Conservation (phyloP, 2,113 vertebrate species). For the Pao palembangensis region DNA sequence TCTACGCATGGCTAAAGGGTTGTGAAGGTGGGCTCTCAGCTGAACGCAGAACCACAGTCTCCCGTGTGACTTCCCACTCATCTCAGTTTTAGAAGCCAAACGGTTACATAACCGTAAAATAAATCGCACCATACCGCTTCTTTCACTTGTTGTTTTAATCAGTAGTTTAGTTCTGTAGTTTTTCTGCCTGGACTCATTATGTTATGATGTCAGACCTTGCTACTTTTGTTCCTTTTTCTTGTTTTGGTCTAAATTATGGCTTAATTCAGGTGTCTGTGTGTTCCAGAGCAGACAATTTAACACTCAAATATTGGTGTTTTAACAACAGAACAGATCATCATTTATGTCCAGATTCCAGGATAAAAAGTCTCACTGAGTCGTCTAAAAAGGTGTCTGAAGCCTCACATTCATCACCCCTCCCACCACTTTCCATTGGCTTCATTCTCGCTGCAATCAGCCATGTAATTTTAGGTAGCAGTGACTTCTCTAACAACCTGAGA, state of each 20-base stretch:
- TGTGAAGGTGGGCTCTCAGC: slow-evolving; percentile 9
- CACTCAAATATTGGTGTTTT: background rate
- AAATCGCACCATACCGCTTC: background rate
- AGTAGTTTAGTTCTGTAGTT: background rate
- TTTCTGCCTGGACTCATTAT: background rate
- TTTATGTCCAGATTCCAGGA: too few species aligned
- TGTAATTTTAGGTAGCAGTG: slow-evolving; percentile 29
- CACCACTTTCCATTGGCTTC: slow-evolving; percentile 21
- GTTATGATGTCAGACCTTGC: too few species aligned
- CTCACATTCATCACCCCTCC: slow-evolving; percentile 1
- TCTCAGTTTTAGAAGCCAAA: slow-evolving; percentile 22
- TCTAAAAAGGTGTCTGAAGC: background rate
- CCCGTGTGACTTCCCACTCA: slow-evolving; percentile 28
- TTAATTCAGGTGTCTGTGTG: too few species aligned
- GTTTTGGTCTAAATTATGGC: too few species aligned
- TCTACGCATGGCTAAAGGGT: background rate
- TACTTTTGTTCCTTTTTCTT: too few species aligned
- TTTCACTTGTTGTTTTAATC: background rate
- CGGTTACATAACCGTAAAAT: slow-evolving; percentile 28
- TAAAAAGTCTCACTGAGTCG: too few species aligned
- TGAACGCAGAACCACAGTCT: slow-evolving; percentile 14
- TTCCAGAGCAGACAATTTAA: too few species aligned
- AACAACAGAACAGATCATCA: background rate
- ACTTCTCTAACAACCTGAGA: slow-evolving; percentile 29
- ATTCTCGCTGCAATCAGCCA: slow-evolving; percentile 36